These are phyloP conservation scores for Pocota personata DNA, from an alignment of 2,888 invertebrate species.

Conservation along the genomic window DNA sequence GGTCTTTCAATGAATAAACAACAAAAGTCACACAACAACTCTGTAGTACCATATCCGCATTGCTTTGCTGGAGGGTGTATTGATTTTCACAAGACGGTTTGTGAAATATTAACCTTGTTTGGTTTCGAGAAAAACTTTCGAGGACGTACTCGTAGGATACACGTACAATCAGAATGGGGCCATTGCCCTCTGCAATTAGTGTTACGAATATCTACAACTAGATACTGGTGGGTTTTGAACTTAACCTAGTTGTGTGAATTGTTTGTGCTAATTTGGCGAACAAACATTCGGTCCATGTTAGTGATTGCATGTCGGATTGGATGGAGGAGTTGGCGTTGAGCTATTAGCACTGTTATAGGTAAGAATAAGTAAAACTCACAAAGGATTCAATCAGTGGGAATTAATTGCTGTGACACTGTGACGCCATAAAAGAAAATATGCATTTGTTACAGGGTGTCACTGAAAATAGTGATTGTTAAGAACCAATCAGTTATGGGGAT, in stretches of 20 bases:
- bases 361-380: not conserved
- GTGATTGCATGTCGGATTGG: not conserved
- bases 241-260: slow-evolving; percentile 35
- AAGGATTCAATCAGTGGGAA: slow-evolving; percentile 3
- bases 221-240: slow-evolving; percentile 16
- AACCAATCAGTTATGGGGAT: too few relatives aligned
- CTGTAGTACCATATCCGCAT: slow-evolving; percentile 32
- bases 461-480: not conserved
- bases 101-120: slow-evolving; percentile 14
- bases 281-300: slow-evolving; percentile 14
- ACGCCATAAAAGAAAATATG: not conserved
- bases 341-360: not conserved
- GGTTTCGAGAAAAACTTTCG: not conserved
- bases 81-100: not conserved
- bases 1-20: slow-evolving; percentile 24
- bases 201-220: not conserved
- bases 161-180: slow-evolving; percentile 6
- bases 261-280: slow-evolving; percentile 25
- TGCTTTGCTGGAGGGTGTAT: not conserved
- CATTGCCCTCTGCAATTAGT: slow-evolving; percentile 35
- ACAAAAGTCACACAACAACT: slow-evolving; percentile 25
- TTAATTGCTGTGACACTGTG: slow-evolving; percentile 13
- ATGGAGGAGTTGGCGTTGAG: not conserved
- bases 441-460: not conserved
- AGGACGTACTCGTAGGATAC: not conserved